phyloP scores from a whole-genome alignment of 2,113 vertebrate genomes.

The Steatornis caripensis region DNA sequence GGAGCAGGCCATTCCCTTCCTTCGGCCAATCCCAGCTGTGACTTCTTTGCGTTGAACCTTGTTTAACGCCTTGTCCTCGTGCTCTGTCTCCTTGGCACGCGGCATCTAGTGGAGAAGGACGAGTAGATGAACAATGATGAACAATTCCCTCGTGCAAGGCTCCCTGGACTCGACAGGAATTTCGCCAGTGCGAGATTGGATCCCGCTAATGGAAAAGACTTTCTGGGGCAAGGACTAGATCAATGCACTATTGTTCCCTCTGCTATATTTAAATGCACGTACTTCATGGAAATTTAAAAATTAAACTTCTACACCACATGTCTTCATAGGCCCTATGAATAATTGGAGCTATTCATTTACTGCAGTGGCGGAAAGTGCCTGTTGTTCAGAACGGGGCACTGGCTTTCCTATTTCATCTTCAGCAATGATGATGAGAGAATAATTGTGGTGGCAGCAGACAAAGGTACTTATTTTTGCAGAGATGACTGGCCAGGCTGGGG shows the following conservation, averaged over 20 bases:
- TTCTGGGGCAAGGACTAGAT: background rate
- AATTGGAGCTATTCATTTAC: constrained; percentile 36
- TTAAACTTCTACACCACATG: background rate
- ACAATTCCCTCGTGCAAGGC: background rate
- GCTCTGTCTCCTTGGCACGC: rapidly evolving
- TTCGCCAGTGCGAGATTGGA: background rate
- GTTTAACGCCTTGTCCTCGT: background rate
- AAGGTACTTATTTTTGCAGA: constrained; percentile 54
- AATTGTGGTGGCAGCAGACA: constrained; percentile 45
- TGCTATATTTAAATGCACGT: constrained; percentile 26
- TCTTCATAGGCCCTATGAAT: background rate
- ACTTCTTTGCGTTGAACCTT: background rate
- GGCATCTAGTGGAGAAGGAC: background rate
- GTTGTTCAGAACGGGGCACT: background rate
- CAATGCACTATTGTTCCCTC: constrained; percentile 12
- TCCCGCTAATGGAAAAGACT: constrained; percentile 7
- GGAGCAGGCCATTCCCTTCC: background rate
- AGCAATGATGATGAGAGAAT: constrained; percentile 42
- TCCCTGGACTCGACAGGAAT: background rate
- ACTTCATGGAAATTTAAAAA: constrained; percentile 33
- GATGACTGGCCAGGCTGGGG: background rate
- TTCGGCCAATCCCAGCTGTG: background rate
- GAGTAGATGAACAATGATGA: background rate
- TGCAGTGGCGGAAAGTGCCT: background rate
- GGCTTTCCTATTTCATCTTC: constrained; percentile 41